A percentile compares a stretch with the other conserved stretches of the same genome.
Evolutionary conservation across 2,888 invertebrate genomes (phyloP).

Genomic region (Pyrrhia umbra): DNA sequence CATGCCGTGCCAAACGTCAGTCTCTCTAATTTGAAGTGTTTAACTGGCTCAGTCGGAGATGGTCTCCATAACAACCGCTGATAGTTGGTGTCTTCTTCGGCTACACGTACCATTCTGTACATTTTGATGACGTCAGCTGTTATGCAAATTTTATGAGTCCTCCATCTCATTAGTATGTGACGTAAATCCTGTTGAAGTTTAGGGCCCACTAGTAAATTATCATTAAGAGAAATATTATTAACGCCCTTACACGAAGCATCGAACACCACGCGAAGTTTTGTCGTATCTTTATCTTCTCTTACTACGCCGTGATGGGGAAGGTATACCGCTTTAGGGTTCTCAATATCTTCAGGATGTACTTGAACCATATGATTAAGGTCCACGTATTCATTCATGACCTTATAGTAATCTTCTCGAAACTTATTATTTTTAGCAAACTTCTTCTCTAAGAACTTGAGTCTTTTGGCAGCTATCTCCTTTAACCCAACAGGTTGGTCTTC

Average conservation of each 20-base stretch:
- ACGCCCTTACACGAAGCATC: constrained; percentile 28
- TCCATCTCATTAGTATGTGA: constrained; percentile 58
- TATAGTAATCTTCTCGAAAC: constrained; percentile 40
- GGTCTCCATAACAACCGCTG: constrained; percentile 24
- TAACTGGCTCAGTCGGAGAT: neutral
- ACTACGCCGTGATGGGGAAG: constrained; percentile 65
- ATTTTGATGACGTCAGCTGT: constrained; percentile 62
- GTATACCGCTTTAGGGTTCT: constrained; percentile 42
- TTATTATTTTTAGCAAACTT: constrained; percentile 38
- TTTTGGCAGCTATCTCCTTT: constrained; percentile 44
- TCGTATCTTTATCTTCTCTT: constrained; percentile 52
- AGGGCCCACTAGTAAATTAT: constrained; percentile 54
- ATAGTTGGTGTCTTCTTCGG: constrained; percentile 3
- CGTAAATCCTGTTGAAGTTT: constrained; percentile 54
- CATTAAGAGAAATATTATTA: constrained; percentile 52
- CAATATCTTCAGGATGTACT: constrained; percentile 32
- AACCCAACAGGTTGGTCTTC: constrained; percentile 39
- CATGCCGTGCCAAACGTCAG: constrained; percentile 30
- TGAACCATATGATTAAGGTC: constrained; percentile 52
- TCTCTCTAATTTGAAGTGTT: constrained; percentile 8
- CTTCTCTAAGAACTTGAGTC: constrained; percentile 42
- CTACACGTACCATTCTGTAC: constrained; percentile 58
- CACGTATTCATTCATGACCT: constrained; percentile 56
- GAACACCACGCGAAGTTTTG: constrained; percentile 38
- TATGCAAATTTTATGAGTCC: constrained; percentile 55